These are phyloP conservation scores for Galeopterus variegatus DNA, from an alignment of 2,113 vertebrate genomes.

Conservation along the genomic window DNA sequence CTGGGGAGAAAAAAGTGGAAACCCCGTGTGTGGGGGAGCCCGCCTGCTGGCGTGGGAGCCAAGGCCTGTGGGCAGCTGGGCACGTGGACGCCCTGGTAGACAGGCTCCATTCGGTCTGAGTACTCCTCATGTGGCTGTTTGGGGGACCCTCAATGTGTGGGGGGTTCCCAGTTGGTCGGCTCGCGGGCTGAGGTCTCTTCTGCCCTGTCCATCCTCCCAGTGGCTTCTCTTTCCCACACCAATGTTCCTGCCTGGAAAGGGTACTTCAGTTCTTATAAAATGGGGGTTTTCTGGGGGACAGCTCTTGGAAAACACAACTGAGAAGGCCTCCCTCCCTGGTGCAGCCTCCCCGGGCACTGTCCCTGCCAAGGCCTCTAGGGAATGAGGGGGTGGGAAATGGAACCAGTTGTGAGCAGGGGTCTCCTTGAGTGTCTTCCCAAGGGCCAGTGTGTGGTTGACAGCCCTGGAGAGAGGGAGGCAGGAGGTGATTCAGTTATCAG, in stretches of 20 bases:
- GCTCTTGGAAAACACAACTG: rapidly evolving
- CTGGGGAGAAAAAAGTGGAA: background rate
- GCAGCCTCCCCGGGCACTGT: background rate
- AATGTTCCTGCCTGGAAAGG: background rate
- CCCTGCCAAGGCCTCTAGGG: background rate
- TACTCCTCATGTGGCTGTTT: rapidly evolving
- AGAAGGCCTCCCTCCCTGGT: background rate
- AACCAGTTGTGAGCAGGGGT: background rate
- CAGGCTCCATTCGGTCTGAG: background rate
- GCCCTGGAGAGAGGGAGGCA: too few species aligned
- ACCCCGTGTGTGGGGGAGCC: background rate
- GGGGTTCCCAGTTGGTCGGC: background rate
- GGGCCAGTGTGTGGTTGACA: background rate
- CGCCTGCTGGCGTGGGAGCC: background rate
- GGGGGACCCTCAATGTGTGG: rapidly evolving
- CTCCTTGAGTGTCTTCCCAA: background rate
- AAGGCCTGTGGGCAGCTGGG: rapidly evolving
- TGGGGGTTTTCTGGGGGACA: too few species aligned
- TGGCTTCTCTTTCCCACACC: too few species aligned
- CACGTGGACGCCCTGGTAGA: rapidly evolving
- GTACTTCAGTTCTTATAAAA: background rate
- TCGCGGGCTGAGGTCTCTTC: background rate
- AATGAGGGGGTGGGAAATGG: too few species aligned
- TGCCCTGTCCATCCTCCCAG: background rate
- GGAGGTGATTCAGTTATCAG: background rate